Evolutionary conservation across 2,113 vertebrate genomes (phyloP), one percentile per base, ranked within the genome.

Genomic region (Gymnocephalus cernua): DNA sequence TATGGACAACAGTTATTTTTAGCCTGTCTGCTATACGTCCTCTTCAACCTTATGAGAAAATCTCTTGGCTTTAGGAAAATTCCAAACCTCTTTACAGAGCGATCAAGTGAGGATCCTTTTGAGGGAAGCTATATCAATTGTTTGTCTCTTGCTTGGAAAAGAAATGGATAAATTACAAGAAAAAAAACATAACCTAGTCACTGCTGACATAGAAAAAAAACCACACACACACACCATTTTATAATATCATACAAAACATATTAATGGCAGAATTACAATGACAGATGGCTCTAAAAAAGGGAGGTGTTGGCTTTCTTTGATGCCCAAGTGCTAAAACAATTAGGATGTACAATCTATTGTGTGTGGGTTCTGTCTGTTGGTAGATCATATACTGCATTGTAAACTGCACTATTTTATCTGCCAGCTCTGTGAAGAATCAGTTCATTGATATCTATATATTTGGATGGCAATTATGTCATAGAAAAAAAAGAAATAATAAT

Each of bases 1-100:
- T 87, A 89, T 72, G 87, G 86, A 90, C 83, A 84, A 84, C 76
- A 82, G 74, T 61, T 45, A 41, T 71, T 88, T 77, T 66, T 57
- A 87, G 78, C 67, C 74, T 64, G 19, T 59, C 62, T 77, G 45
- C 59, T 51, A 35, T 85, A 25, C 68, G 21, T 75, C 68, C 25
- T 48, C 29, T 32, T 64, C 32, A 25, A 47, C 21, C 48, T 63
- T 6, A 45, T 50, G 67, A 76, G 27, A 78, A 81, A 58, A 73
- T 45, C 32, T 41, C 58, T 10, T 38, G 51, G 57, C 61, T 71
- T 66, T 51, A 44, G 64, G 48, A 71, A 65, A 71, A 78, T 73
- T 74, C 14, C 23, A 59, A 64, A 83, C 41, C 21, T 64, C 58
- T 73, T 73, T 61, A 32, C 77, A 82, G 71, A 35, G 61, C 58